phyloP scores from a whole-genome alignment of 2,797 vertebrate species.

The Cyprinodon diabolis region DNA sequence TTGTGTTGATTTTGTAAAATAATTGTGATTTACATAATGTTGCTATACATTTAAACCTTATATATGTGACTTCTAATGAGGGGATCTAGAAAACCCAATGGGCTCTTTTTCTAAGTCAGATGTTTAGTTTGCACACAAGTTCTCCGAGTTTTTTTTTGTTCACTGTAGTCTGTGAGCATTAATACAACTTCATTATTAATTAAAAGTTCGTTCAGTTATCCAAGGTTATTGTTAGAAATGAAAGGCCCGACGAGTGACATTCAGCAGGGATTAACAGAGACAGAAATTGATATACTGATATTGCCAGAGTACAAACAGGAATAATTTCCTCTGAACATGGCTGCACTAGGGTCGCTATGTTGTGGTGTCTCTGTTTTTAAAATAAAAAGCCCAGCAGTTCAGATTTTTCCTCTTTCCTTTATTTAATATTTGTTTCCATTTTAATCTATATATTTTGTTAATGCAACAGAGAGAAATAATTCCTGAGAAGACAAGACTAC shows the following conservation, averaged over 20 bases:
- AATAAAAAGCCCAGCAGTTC: neutral
- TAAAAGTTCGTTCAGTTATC: slow-evolving; percentile 48
- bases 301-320: slow-evolving; percentile 40
- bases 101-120: neutral
- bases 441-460: too few relatives aligned
- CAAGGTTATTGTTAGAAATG: slow-evolving; percentile 46
- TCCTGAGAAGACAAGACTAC: neutral
- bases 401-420: slow-evolving; percentile 1
- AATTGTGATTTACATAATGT: too few relatives aligned
- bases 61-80: neutral
- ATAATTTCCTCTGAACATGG: slow-evolving; percentile 15
- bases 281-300: slow-evolving; percentile 56
- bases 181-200: slow-evolving; percentile 59
- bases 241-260: slow-evolving; percentile 52
- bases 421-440: neutral
- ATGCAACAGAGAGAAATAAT: neutral
- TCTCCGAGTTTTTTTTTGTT: neutral
- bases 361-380: slow-evolving; percentile 2
- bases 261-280: slow-evolving; percentile 48
- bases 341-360: neutral
- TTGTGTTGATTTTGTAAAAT: too few relatives aligned
- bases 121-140: neutral
- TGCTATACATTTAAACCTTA: neutral
- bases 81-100: neutral
- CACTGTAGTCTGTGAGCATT: slow-evolving; percentile 5